Evolutionary conservation across 1,140 invertebrate genomes (phyloP), one percentile per base, ranked within the genome.

Genomic region (Sinonovacula constricta): DNA sequence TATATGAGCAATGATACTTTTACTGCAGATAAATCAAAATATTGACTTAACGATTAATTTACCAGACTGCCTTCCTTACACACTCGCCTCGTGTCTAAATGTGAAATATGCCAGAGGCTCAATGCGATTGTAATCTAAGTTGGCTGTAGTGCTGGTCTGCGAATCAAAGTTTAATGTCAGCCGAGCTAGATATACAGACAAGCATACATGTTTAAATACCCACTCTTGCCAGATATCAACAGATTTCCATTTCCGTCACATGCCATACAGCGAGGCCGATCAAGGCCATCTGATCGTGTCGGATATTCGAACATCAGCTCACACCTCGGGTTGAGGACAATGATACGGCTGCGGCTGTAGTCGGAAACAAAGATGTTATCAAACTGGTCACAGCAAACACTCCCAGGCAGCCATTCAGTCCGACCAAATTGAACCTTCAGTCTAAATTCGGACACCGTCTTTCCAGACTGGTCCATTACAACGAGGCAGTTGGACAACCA

Each of bases 321-420:
- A 1, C 75, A 65, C 39, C 70, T 65, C 2, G 75, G 75, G 28
- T 78, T 68, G 28, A 78, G 24, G 4, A 78, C 75, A 3, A 78
- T 69, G 3, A 78, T 70, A n/a, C 75, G 45, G 34, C 75, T 78
- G 14, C 75, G 56, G 22, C 75, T 78, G n/a, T 57, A 78, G 31
- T 78, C 75, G 0, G 66, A 78, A 4, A 78, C 75, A 26, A 53
- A 78, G 4, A 78, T 70, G 30, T 78, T 78, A 30, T 78, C 75
- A 49, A 78, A 78, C 49, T 78, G 75, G 39, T 78, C 75, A 31
- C 66, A 69, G 45, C 75, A 78, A 5, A 78, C 28, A 28, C 75
- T 69, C 12, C 75, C 75, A 0, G 75, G 75, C 28, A 78, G 39
- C 75, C 75, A 78, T 1, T 65, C 62, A 28, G 56, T 28, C 54